A percentile compares a stretch with the other conserved stretches of the same genome.
phyloP scores from a whole-genome alignment of 2,797 vertebrate species.

The Chromobotia macracanthus region DNA sequence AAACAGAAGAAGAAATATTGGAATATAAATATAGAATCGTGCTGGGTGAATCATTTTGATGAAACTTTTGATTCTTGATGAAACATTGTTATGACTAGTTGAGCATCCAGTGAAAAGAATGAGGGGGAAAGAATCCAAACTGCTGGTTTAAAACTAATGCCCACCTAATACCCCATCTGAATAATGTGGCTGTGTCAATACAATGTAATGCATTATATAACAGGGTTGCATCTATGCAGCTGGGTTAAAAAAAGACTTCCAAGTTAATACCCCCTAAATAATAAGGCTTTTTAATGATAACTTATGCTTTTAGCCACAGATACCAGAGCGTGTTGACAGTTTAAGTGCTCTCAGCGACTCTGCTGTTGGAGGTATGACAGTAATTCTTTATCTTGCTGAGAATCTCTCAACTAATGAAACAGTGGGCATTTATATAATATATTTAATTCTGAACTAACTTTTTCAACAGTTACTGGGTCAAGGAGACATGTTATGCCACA shows the following conservation, averaged over 20 bases:
- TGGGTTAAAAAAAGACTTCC: background rate
- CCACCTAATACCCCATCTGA: too few species aligned
- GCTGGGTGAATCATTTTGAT: too few species aligned
- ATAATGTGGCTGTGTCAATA: too few species aligned
- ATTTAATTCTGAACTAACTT: background rate
- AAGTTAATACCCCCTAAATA: background rate
- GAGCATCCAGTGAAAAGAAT: too few species aligned
- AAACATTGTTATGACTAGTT: too few species aligned
- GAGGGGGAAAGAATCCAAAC: too few species aligned
- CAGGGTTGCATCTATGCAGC: too few species aligned
- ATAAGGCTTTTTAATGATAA: background rate
- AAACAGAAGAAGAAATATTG: too few species aligned
- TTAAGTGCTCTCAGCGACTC: conserved; percentile 72
- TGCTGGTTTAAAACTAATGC: too few species aligned
- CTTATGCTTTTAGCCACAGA: conserved; percentile 74
- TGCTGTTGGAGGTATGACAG: conserved; percentile 73
- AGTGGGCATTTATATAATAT: background rate
- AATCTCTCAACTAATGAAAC: background rate
- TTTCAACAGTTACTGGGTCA: conserved; percentile 69
- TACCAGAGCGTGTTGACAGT: conserved; percentile 79
- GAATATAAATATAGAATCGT: too few species aligned
- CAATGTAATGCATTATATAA: too few species aligned
- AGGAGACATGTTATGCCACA: conserved; percentile 75
- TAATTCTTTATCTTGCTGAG: background rate
- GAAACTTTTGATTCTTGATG: too few species aligned